Percentiles rank a stretch among this genome's conserved stretches.
These are phyloP conservation scores for Pollachius pollachius DNA, from an alignment of 2,113 vertebrate species.

Conservation along the genomic window DNA sequence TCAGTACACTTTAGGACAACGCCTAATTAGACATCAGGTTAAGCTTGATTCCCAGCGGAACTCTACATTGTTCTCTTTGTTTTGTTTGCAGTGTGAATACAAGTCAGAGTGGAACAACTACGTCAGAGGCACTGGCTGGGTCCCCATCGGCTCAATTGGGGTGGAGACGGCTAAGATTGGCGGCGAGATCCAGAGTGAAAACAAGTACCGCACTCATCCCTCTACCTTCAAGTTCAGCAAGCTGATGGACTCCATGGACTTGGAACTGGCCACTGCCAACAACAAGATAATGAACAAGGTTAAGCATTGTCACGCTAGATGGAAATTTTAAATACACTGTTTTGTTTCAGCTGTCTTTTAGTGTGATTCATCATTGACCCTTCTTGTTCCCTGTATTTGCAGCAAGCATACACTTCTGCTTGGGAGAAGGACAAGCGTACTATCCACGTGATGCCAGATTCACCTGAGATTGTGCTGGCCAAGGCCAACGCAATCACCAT, in stretches of 20 bases:
- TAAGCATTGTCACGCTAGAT: neutral
- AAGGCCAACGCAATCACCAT: slow-evolving; percentile 88
- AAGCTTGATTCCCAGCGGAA: neutral
- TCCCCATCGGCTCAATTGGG: slow-evolving; percentile 87
- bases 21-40: too few relatives aligned
- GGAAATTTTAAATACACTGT: neutral
- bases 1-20: too few relatives aligned
- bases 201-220: slow-evolving; percentile 88
- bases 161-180: slow-evolving; percentile 89
- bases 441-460: slow-evolving; percentile 88
- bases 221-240: slow-evolving; percentile 85
- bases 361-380: neutral
- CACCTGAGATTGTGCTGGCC: slow-evolving; percentile 85
- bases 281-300: slow-evolving; percentile 93
- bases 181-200: slow-evolving; percentile 83
- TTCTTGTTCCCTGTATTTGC: slow-evolving; percentile 27
- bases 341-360: neutral
- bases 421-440: slow-evolving; percentile 92
- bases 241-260: slow-evolving; percentile 89
- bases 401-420: slow-evolving; percentile 85
- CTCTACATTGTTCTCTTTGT: neutral
- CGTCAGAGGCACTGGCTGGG: slow-evolving; percentile 87
- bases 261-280: slow-evolving; percentile 86
- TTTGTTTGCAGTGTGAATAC: slow-evolving; percentile 76
- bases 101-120: slow-evolving; percentile 88